A percentile compares a stretch with the other conserved stretches of the same genome.
Evolutionary conservation across 2,888 invertebrate species (phyloP).

Genomic region (Microctonus hyperodae): DNA sequence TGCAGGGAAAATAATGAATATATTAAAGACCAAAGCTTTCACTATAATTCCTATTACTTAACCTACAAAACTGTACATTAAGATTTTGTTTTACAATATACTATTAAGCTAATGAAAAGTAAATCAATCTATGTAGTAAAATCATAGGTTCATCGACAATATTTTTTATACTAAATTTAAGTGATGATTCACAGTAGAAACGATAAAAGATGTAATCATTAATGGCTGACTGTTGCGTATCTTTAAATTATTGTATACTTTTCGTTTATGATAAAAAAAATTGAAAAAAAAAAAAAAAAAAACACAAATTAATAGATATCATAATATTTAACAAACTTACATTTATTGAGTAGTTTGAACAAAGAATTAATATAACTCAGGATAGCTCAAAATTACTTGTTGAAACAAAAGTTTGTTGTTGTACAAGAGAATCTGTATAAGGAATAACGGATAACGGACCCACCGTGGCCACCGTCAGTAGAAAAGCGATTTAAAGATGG

Average conservation of each 20-base stretch:
- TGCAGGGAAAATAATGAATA: not conserved
- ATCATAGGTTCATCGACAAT: too few species aligned
- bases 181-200: too few species aligned
- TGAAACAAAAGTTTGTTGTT: not conserved
- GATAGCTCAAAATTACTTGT: not conserved
- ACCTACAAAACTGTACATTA: too few species aligned
- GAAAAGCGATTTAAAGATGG: slow-evolving; percentile 42
- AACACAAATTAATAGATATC: not conserved
- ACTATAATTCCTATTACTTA: slow-evolving; percentile 8
- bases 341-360: not conserved
- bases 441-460: too few species aligned
- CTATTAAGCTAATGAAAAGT: too few species aligned
- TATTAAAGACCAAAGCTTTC: not conserved
- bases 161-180: too few species aligned
- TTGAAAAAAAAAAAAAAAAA: not conserved
- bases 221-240: too few species aligned
- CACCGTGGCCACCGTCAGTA: slow-evolving; percentile 9
- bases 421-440: not conserved
- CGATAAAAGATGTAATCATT: too few species aligned
- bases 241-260: too few species aligned
- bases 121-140: too few species aligned
- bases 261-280: not conserved
- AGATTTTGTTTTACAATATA: too few species aligned
- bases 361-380: not conserved
- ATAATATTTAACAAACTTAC: not conserved